Base-by-base conservation (phyloP, 2,797 vertebrate genomes). In the Peromyscus attwateri region DNA sequence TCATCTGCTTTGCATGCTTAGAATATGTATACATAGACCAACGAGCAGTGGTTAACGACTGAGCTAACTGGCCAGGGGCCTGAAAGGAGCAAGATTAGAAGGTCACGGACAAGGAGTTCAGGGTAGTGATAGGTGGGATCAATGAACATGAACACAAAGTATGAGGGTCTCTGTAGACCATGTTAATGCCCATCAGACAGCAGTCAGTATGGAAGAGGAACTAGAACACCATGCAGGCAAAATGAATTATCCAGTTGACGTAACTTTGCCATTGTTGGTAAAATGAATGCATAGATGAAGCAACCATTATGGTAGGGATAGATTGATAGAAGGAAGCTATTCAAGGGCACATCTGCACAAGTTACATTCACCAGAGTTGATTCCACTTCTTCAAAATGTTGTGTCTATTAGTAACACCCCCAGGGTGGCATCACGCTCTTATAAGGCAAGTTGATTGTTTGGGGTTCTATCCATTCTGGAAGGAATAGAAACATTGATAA, bases 401-500 rank as follows among this genome's bases (percentile, higher is more conserved):
- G 52, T 55, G 8, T n/a, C 23, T 79, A 10, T 81, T 52, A 76
- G 40, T 76, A 75, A 85, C 84, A 60, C 34, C 46, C 80, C 88
- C 5, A 94, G 13, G 64, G 68, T 52, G n/a, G 31, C 49, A 87
- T 25, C 23, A 83, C 60, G 6, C 37, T 31, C 29, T 71, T 13
- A 66, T 46, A 40, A 82, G 29, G 31, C 66, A 94, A 84, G 57
- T 83, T 87, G 19, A 89, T 55, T 96, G 37, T 96, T 95, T 89
- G 4, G 40, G 76, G 49, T 23, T 92, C 27, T 95, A 89, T 64
- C 21, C 62, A 43, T 80, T 89, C 66, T 96, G n/a, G 76, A 81
- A 95, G 57, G 57, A 90, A 19, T 25, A 94, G 23, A 94, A 94
- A 73, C 82, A 93, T 87, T 92, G 66, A 89, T 37, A 85, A 37